Conservation (phyloP, 2,888 invertebrate species). For the Terebella lapidaria region DNA sequence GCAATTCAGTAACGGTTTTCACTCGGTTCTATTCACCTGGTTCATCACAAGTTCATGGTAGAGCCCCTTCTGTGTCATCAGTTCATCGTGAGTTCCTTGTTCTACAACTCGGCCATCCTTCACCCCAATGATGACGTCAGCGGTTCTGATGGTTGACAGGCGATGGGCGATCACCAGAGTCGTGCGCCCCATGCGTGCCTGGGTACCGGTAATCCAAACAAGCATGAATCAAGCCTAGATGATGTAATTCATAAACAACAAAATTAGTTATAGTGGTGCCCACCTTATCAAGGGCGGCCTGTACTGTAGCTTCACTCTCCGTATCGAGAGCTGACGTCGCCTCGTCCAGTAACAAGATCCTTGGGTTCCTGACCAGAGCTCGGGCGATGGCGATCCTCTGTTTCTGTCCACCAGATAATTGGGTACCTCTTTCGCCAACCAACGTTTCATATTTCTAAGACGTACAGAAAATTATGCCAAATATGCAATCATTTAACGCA, state of each 20-base stretch:
- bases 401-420: constrained; percentile 81
- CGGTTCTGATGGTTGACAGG: constrained; percentile 57
- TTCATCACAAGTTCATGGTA: constrained; percentile 55
- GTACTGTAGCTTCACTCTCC: constrained; percentile 60
- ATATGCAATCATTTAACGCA: too few relatives aligned
- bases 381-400: constrained; percentile 80
- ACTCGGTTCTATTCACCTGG: too few relatives aligned
- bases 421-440: constrained; percentile 75
- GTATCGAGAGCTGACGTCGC: constrained; percentile 48
- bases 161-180: constrained; percentile 58
- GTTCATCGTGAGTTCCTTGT: constrained; percentile 55
- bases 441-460: constrained; percentile 70
- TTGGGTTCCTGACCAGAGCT: constrained; percentile 64
- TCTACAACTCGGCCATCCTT: constrained; percentile 58
- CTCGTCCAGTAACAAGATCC: constrained; percentile 54
- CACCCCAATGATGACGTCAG: constrained; percentile 56
- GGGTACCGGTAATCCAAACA: too few relatives aligned
- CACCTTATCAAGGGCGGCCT: constrained; percentile 63
- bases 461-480: neutral
- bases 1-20: too few relatives aligned
- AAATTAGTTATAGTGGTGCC: too few relatives aligned
- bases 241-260: too few relatives aligned
- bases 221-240: too few relatives aligned
- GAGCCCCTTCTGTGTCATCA: constrained; percentile 53
- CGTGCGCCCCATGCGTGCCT: constrained; percentile 55